Evolutionary conservation across 1,140 invertebrate species (phyloP), one percentile per base, ranked within the genome.

Genomic region (Helicorthomorpha holstii): DNA sequence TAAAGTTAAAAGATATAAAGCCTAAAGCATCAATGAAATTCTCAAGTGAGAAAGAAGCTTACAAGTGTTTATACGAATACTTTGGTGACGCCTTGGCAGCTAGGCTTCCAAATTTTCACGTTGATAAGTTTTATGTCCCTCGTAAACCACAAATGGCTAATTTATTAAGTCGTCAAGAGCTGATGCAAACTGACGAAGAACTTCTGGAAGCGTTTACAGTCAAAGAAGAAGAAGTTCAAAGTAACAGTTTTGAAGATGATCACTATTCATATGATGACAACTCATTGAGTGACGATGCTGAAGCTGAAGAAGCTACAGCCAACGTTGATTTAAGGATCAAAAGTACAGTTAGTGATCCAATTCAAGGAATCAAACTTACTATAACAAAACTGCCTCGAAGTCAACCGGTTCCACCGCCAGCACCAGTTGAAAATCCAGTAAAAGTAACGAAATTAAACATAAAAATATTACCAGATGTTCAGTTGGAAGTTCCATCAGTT

Each of bases 301-400:
- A 45, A 10, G 41, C 7, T 21, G 56, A 52, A 29, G 27, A 53
- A 14, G 48, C 38, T 21, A 26, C 50, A n/a, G 48, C 27, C 24
- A 50, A 38, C 38, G 53, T 59, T 16, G 57, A 60, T 43, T 43
- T 66, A 14, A 59, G 60, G 41, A 58, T 64, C 1, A 63, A 60
- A 54, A 62, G 59, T 48, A 64, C 61, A 10, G 60, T 64, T 27
- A 61, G 57, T 53, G 63, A 66, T 54, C 63, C 66, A 10, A 57
- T 56, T 19, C 57, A 60, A 45, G 67, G 67, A 19, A 65, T 69
- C 19, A 69, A 69, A 55, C 51, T 69, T 38, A 68, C 64, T 42
- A 68, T 69, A 27, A 61, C 61, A 42, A 63, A 62, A 53, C 27
- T 57, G 43, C 43, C 41, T 12, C 14, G 54, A 27, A 47, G 12